Percentiles rank a stretch among this genome's conserved stretches.
Conservation (phyloP, 2,113 vertebrate genomes). For the Nothocercus nigrocapillus region DNA sequence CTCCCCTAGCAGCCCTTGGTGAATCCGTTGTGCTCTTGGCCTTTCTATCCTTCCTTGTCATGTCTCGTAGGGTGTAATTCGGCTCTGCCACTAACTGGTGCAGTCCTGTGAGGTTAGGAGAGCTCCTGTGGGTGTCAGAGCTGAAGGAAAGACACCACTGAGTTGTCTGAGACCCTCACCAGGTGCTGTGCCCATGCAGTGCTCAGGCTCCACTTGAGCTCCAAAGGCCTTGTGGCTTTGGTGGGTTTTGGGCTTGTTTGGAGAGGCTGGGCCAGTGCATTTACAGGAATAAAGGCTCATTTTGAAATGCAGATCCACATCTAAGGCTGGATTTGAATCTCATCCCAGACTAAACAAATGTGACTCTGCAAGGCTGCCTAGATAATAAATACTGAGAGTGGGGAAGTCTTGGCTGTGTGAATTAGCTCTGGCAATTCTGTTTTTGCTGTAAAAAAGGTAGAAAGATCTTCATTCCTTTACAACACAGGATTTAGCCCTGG, state of each 20-base stretch:
- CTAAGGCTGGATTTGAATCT: neutral
- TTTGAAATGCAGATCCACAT: neutral
- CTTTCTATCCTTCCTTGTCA: neutral
- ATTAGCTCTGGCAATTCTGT: neutral
- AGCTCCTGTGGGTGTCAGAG: neutral
- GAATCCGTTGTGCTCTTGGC: no score
- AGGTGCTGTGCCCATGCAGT: neutral
- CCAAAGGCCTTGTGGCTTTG: neutral
- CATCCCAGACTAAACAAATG: neutral
- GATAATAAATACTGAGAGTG: neutral
- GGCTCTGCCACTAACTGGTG: no score
- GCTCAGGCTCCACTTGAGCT: neutral
- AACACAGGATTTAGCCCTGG: neutral
- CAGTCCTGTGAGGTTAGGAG: neutral
- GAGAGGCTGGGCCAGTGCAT: neutral
- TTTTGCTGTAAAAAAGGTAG: neutral
- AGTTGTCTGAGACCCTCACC: neutral
- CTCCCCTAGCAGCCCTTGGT: neutral
- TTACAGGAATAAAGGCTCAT: neutral
- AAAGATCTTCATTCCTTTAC: neutral
- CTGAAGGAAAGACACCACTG: neutral
- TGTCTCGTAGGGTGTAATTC: accelerated
- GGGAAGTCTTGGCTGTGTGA: neutral
- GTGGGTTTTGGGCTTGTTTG: neutral
- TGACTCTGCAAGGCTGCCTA: neutral